These are phyloP conservation scores for Malacosoma neustria DNA, from an alignment of 2,888 invertebrate genomes.

Conservation along the genomic window DNA sequence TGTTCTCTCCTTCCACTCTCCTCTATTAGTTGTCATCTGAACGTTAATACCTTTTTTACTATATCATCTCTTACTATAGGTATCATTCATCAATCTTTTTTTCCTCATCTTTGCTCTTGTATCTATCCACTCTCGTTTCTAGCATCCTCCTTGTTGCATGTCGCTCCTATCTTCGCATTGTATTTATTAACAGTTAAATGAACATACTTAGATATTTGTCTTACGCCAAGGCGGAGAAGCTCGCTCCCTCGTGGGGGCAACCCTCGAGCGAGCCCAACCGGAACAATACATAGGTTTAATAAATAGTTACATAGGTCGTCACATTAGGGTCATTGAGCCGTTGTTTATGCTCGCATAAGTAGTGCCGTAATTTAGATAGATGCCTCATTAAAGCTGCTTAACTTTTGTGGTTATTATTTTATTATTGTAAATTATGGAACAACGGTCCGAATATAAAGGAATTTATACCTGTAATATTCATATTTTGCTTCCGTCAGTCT, in stretches of 20 bases:
- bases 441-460: constrained; percentile 38
- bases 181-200: too few relatives aligned
- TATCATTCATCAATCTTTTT: too few relatives aligned
- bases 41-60: too few relatives aligned
- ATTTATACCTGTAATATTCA: constrained; percentile 44
- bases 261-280: constrained; percentile 33
- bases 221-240: constrained; percentile 16
- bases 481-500: constrained; percentile 36
- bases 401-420: constrained; percentile 46
- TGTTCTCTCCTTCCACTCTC: too few relatives aligned
- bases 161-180: too few relatives aligned
- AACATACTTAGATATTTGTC: background rate
- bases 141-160: too few relatives aligned
- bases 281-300: constrained; percentile 36
- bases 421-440: constrained; percentile 45
- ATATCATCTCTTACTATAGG: too few relatives aligned
- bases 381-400: constrained; percentile 51
- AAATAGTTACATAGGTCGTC: constrained; percentile 24
- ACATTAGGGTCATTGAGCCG: constrained; percentile 22
- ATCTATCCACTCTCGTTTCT: too few relatives aligned
- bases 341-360: constrained; percentile 27
- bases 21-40: too few relatives aligned
- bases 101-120: too few relatives aligned
- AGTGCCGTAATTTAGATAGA: constrained; percentile 34
- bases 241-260: constrained; percentile 23